phyloP scores from a whole-genome alignment of 2,888 invertebrate genomes.

The Drosophila niveifrons region DNA sequence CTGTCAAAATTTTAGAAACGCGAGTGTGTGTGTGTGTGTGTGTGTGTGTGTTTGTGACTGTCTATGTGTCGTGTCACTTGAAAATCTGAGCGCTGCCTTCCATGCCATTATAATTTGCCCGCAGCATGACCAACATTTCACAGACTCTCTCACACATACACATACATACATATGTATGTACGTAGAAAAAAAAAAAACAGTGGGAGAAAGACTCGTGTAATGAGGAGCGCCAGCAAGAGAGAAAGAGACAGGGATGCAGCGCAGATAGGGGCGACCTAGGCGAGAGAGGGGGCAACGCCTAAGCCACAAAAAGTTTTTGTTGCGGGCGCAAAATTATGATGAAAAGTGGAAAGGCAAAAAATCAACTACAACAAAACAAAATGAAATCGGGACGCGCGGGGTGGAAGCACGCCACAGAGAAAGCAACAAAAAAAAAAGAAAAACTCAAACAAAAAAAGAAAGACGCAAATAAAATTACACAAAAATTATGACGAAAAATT shows the following conservation, averaged over 20 bases:
- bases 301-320: slow-evolving; percentile 32
- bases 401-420: background rate
- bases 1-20: background rate
- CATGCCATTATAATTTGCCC: slow-evolving; percentile 47
- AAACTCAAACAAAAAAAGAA: background rate
- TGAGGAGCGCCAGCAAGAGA: background rate
- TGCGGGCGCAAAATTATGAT: slow-evolving; percentile 36
- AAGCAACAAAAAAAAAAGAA: slow-evolving; percentile 1
- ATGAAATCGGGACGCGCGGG: slow-evolving; percentile 7
- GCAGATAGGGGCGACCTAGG: background rate
- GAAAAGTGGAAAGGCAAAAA: slow-evolving; percentile 17
- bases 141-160: background rate
- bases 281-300: background rate
- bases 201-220: background rate
- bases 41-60: slow-evolving; percentile 16
- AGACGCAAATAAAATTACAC: slow-evolving; percentile 1
- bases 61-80: slow-evolving; percentile 54
- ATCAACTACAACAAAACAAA: slow-evolving; percentile 14
- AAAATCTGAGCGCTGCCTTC: slow-evolving; percentile 22
- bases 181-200: slow-evolving; percentile 6
- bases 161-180: background rate
- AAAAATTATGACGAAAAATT: slow-evolving; percentile 10
- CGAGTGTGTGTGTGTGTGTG: background rate
- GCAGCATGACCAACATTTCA: slow-evolving; percentile 58
- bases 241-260: background rate